Evolutionary conservation across 2,113 vertebrate species (phyloP).

Genomic region (Telmatochromis bifrenatus): DNA sequence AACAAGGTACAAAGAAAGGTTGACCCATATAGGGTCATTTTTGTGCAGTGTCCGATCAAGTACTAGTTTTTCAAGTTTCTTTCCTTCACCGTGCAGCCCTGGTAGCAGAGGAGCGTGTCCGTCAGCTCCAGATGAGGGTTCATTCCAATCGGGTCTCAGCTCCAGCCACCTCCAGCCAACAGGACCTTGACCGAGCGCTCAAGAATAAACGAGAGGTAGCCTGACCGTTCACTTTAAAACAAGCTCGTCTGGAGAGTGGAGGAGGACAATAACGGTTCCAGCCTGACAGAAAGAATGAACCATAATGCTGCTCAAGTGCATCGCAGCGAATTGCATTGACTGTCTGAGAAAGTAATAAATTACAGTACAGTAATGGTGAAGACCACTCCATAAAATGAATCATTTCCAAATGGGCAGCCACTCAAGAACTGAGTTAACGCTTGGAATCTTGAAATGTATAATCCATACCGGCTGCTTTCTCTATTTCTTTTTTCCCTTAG

Average conservation of each 20-base stretch:
- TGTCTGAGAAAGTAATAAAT: conserved; percentile 17
- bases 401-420: background rate
- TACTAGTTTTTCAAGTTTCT: background rate
- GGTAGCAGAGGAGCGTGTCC: conserved; percentile 91
- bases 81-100: conserved; percentile 67
- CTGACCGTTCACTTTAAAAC: background rate
- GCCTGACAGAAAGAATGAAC: background rate
- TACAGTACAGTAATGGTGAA: background rate
- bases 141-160: conserved; percentile 86
- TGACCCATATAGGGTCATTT: background rate
- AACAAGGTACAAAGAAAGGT: conserved; percentile 74
- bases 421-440: background rate
- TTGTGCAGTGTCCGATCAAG: background rate
- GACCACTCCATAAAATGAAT: conserved; percentile 18
- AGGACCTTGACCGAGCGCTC: conserved; percentile 87
- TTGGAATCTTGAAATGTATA: background rate
- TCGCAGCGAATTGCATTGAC: background rate
- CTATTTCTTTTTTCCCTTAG: background rate
- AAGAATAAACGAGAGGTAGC: conserved; percentile 74
- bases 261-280: background rate
- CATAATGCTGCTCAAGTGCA: background rate
- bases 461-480: background rate
- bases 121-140: conserved; percentile 91
- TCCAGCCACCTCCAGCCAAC: conserved; percentile 84
- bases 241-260: background rate